Percentiles rank a stretch among this genome's conserved stretches.
phyloP scores from a whole-genome alignment of 2,888 invertebrate genomes.

The Lochmaea crataegi region DNA sequence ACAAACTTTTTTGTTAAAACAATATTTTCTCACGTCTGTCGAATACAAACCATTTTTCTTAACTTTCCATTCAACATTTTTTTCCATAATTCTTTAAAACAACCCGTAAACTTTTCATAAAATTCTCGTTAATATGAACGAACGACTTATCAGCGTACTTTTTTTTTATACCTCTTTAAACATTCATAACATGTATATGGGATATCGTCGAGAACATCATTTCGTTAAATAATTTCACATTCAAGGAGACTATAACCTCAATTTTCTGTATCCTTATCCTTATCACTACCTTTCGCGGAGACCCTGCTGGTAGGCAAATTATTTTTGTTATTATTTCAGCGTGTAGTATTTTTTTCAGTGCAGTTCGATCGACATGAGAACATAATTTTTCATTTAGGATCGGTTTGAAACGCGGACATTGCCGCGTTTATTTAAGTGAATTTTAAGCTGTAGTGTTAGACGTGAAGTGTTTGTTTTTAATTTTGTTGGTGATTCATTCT shows the following conservation, averaged over 20 bases:
- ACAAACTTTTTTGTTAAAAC: no score
- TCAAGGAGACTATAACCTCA: conserved; percentile 38
- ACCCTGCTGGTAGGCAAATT: conserved; percentile 36
- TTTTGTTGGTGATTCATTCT: no score
- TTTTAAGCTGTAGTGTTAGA: not conserved
- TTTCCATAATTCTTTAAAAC: not conserved
- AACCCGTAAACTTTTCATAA: not conserved
- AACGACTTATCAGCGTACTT: not conserved
- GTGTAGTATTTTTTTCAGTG: not conserved
- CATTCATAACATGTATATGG: conserved; percentile 12
- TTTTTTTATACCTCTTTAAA: conserved; percentile 7
- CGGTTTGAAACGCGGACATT: no score
- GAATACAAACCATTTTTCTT: no score
- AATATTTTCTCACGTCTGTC: no score
- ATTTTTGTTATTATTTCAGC: conserved; percentile 16
- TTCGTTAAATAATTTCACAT: conserved; percentile 15
- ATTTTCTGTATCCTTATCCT: conserved; percentile 34
- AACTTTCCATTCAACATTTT: not conserved
- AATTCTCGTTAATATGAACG: not conserved
- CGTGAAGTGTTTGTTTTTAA: no score
- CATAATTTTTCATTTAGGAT: not conserved
- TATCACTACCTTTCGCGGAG: conserved; percentile 35
- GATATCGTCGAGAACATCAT: conserved; percentile 26
- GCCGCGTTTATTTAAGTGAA: not conserved
- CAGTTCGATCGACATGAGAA: not conserved